Conservation (phyloP, 2,888 invertebrate genomes). For the Molanna angustata region DNA sequence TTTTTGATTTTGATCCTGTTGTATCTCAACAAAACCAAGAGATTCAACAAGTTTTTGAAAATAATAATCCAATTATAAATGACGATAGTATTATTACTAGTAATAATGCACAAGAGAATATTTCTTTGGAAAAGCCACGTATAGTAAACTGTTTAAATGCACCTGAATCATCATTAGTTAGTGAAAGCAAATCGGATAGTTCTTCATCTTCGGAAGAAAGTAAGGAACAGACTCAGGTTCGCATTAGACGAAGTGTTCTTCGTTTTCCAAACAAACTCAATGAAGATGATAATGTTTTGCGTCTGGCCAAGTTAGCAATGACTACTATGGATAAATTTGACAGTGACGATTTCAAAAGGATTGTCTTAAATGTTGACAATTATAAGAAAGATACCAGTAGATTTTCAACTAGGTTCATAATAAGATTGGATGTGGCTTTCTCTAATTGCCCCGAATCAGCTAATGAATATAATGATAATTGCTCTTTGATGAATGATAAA, state of each 20-base stretch:
- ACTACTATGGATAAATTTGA: conserved; percentile 50
- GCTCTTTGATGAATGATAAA: conserved; percentile 28
- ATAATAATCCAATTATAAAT: too few relatives aligned
- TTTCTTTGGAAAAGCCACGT: not conserved
- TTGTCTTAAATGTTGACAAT: conserved; percentile 47
- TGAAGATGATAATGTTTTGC: conserved; percentile 34
- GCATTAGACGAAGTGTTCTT: conserved; percentile 12
- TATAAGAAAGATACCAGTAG: conserved; percentile 41
- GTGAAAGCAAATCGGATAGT: too few relatives aligned
- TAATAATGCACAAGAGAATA: too few relatives aligned
- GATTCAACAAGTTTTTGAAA: too few relatives aligned
- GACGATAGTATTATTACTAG: too few relatives aligned
- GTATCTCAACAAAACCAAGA: not conserved
- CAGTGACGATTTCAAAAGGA: conserved; percentile 47
- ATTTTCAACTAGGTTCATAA: conserved; percentile 44
- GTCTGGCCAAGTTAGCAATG: conserved; percentile 49
- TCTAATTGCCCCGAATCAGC: conserved; percentile 43
- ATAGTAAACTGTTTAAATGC: too few relatives aligned
- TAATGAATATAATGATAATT: conserved; percentile 24
- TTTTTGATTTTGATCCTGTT: conserved; percentile 39
- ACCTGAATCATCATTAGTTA: too few relatives aligned
- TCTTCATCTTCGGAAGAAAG: too few relatives aligned
- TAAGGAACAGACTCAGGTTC: too few relatives aligned
- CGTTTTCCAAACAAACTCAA: too few relatives aligned
- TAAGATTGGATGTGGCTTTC: conserved; percentile 45